Conservation (phyloP, 2,888 invertebrate genomes). For the Pachydiplax longipennis region DNA sequence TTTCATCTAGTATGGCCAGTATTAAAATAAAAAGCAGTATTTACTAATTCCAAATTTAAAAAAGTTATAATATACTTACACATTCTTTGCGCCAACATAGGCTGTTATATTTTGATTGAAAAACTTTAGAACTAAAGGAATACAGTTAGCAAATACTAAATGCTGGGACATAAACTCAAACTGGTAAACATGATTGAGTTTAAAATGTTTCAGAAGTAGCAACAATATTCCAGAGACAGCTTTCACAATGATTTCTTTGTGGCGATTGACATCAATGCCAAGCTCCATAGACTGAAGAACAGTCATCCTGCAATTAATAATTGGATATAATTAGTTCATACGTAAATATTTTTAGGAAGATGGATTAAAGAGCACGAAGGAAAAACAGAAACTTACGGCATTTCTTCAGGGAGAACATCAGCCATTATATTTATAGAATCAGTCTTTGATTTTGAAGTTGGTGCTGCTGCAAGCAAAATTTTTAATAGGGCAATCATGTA, state of each 20-base stretch:
- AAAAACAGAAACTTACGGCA: constrained; percentile 73
- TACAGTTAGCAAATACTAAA: constrained; percentile 98
- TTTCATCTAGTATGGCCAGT: too few species aligned
- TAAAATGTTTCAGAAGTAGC: constrained; percentile 94
- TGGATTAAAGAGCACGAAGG: neutral
- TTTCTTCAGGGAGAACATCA: constrained; percentile 96
- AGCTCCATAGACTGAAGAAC: constrained; percentile 93
- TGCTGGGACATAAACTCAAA: constrained; percentile 99
- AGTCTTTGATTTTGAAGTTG: constrained; percentile 97
- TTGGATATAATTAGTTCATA: neutral
- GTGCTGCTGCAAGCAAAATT: constrained; percentile 95
- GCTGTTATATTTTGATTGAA: constrained; percentile 97
- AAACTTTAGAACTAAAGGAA: constrained; percentile 96
- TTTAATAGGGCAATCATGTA: constrained; percentile 97
- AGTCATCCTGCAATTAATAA: constrained; percentile 70
- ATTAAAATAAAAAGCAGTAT: too few species aligned
- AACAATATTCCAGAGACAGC: constrained; percentile 90
- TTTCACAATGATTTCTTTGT: constrained; percentile 98
- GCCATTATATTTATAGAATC: constrained; percentile 99
- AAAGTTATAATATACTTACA: too few species aligned
- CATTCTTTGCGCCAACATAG: constrained; percentile 93
- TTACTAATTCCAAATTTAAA: too few species aligned
- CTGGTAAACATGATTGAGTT: constrained; percentile 96
- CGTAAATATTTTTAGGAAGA: neutral
- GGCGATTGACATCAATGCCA: constrained; percentile 96